These are phyloP conservation scores for Willisornis vidua DNA, from an alignment of 2,113 vertebrate species.

Conservation along the genomic window DNA sequence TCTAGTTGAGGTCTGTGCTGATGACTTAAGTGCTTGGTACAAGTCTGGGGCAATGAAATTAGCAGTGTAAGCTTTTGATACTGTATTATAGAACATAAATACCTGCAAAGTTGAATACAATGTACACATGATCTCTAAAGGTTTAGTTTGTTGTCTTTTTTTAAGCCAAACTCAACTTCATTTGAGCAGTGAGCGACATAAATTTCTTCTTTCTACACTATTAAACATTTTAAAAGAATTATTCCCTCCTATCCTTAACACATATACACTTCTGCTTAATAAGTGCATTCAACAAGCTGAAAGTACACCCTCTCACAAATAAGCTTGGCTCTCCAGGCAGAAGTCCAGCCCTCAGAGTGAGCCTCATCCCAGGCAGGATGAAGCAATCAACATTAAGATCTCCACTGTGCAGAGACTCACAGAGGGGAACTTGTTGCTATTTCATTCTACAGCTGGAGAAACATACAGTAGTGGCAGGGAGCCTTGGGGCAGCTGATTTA, in stretches of 20 bases:
- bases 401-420: neutral
- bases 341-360: neutral
- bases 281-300: neutral
- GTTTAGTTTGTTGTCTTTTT: neutral
- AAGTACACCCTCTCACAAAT: neutral
- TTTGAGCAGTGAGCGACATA: neutral
- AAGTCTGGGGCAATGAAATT: neutral
- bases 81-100: neutral
- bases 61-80: neutral
- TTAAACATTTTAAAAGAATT: neutral
- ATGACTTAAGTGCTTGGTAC: neutral
- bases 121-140: neutral
- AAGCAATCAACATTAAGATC: neutral
- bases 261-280: neutral
- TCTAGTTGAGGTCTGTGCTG: neutral
- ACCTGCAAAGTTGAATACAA: neutral
- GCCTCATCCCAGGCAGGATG: neutral
- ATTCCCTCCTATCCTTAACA: neutral
- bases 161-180: neutral
- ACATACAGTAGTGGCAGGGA: conserved; percentile 40
- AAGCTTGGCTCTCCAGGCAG: neutral
- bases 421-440: conserved; percentile 21
- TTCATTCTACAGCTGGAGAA: conserved; percentile 58
- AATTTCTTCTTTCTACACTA: neutral
- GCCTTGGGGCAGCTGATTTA: conserved; percentile 9